phyloP scores from a whole-genome alignment of 2,888 invertebrate genomes.

The Perizoma affinitatum region DNA sequence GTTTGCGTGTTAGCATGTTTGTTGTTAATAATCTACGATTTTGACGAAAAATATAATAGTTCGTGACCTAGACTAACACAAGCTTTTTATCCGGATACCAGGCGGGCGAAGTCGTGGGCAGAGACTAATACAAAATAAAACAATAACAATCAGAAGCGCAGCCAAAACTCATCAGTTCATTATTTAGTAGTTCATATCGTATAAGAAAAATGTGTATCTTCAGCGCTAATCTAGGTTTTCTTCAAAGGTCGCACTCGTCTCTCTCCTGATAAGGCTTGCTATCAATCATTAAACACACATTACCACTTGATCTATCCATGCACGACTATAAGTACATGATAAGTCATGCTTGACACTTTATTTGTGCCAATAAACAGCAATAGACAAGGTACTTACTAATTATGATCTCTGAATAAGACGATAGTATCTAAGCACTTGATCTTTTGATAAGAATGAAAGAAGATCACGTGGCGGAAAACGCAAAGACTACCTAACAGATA shows the following conservation, averaged over 20 bases:
- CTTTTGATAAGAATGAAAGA: neutral
- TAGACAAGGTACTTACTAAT: constrained; percentile 16
- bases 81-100: too few relatives aligned
- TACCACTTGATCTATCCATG: constrained; percentile 28
- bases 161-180: too few relatives aligned
- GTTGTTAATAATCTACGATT: too few relatives aligned
- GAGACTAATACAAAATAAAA: too few relatives aligned
- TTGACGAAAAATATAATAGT: too few relatives aligned
- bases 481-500: neutral
- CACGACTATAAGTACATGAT: constrained; percentile 16
- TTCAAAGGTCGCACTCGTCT: constrained; percentile 48
- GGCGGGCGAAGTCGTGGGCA: too few relatives aligned
- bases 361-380: constrained; percentile 11
- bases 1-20: too few relatives aligned
- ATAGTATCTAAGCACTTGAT: constrained; percentile 6
- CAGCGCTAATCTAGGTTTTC: constrained; percentile 27
- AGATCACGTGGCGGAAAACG: too few relatives aligned
- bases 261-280: constrained; percentile 46
- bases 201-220: neutral
- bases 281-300: constrained; percentile 46
- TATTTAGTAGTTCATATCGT: too few relatives aligned
- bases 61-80: too few relatives aligned
- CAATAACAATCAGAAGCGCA: too few relatives aligned
- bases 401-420: constrained; percentile 7
- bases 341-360: constrained; percentile 7